Evolutionary conservation across 2,113 vertebrate species (phyloP), one percentile per base, ranked within the genome.

Genomic region (Petrocephalus zakoni): DNA sequence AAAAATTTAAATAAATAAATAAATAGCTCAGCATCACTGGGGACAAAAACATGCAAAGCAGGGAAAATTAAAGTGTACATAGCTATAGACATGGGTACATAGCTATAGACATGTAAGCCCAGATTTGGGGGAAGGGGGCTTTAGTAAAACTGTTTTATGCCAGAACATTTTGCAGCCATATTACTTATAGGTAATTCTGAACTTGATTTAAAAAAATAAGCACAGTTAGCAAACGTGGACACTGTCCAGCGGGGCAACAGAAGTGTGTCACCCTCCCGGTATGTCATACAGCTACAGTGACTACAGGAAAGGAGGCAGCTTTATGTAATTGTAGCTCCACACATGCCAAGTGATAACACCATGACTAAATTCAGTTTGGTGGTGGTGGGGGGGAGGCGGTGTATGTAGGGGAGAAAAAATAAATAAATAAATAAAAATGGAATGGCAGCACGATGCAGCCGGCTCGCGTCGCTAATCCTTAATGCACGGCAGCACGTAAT

Each of bases 401-500:
- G 89, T 61, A 84, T 88, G 89, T 82, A 68, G 25, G 25, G 55
- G 19, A 2, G 8, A 25, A 58, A 64, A 25, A 11, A 22, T 10
- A 2, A 64, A 25, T 9, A n/a, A n/a, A n/a, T n/a, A n/a, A n/a
- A n/a, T n/a, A n/a, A n/a, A n/a, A n/a, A n/a, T n/a, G n/a, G n/a
- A n/a, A n/a, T n/a, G n/a, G 0, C 61, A 29, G 3, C 42, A 68
- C 10, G 13, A 42, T 49, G 78, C 47, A 58, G 49, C 5, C 17
- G 37, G 34, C 25, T 83, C 87, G 15, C 6, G 22, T 47, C 15
- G 13, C 81, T 49, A 83, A 68, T 49, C 87, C 64, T 47, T 29
- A 55, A 88, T 83, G 87, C n/a, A 51, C 21, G 5, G 19, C 49
- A 21, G 4, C 90, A 86, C 91, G 92, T 93, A 91, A 94, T 93